Conservation (phyloP, 2,888 invertebrate genomes). For the Allygus modestus region DNA sequence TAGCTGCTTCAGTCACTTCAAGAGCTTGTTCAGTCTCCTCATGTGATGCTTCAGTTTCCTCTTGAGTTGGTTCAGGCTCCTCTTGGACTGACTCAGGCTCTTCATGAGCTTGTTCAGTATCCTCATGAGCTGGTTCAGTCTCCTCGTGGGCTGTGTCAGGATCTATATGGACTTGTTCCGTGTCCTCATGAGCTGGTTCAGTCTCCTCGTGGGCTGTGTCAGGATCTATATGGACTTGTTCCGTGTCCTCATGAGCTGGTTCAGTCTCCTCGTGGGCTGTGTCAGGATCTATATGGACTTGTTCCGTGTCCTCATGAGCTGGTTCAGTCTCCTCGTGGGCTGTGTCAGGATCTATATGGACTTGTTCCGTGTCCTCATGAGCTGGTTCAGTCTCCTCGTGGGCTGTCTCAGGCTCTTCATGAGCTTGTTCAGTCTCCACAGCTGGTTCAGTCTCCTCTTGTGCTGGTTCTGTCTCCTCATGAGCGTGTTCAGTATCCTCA, state of each 20-base stretch:
- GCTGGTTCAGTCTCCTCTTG: background rate
- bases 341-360: constrained; percentile 64
- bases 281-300: constrained; percentile 57
- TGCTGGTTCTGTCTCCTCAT: constrained; percentile 34
- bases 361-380: constrained; percentile 58
- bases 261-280: constrained; percentile 42
- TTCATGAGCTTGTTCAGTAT: constrained; percentile 55
- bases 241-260: constrained; percentile 53
- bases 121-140: constrained; percentile 67
- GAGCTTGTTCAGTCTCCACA: background rate
- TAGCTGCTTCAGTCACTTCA: constrained; percentile 65
- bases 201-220: background rate
- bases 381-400: background rate
- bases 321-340: constrained; percentile 56
- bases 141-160: background rate
- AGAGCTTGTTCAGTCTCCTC: constrained; percentile 62
- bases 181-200: constrained; percentile 33
- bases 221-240: constrained; percentile 18
- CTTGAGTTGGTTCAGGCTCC: constrained; percentile 61
- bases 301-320: constrained; percentile 66
- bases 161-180: background rate
- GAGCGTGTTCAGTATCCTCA: constrained; percentile 53
- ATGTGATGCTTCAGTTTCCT: constrained; percentile 57
- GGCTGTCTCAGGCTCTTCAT: background rate
- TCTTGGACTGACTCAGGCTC: constrained; percentile 59